Percentiles rank a stretch among this genome's conserved stretches.
Evolutionary conservation across 2,888 invertebrate species (phyloP).

Genomic region (Chymomyza caudatula): DNA sequence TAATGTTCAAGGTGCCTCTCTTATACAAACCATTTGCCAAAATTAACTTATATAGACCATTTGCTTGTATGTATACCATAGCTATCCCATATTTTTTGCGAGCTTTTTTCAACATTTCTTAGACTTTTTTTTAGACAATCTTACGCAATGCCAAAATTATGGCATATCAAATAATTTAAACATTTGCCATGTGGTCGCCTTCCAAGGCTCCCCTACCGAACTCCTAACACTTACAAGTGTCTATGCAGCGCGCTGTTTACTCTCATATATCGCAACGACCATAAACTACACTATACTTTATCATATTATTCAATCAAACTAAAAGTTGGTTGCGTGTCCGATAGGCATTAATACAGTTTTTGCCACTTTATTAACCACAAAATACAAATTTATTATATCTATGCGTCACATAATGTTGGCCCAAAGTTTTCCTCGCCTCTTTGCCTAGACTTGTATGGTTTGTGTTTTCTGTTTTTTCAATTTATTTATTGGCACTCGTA

Average conservation of each 20-base stretch:
- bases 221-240: neutral
- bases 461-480: neutral
- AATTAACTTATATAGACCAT: neutral
- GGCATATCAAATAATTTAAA: neutral
- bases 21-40: neutral
- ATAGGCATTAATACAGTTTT: constrained; percentile 54
- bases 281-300: neutral
- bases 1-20: neutral
- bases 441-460: constrained; percentile 19
- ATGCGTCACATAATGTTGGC: constrained; percentile 41
- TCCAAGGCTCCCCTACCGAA: neutral
- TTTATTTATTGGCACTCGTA: neutral
- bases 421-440: constrained; percentile 33
- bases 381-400: constrained; percentile 60
- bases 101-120: neutral
- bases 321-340: constrained; percentile 61
- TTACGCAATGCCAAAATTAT: neutral
- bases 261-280: neutral
- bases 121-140: neutral
- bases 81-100: neutral
- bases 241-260: neutral
- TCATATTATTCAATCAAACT: constrained; percentile 51
- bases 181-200: neutral
- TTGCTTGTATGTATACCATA: too few species aligned
- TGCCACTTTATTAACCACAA: constrained; percentile 49